phyloP scores from a whole-genome alignment of 2,888 invertebrate genomes.

The Cylindroiulus punctatus region DNA sequence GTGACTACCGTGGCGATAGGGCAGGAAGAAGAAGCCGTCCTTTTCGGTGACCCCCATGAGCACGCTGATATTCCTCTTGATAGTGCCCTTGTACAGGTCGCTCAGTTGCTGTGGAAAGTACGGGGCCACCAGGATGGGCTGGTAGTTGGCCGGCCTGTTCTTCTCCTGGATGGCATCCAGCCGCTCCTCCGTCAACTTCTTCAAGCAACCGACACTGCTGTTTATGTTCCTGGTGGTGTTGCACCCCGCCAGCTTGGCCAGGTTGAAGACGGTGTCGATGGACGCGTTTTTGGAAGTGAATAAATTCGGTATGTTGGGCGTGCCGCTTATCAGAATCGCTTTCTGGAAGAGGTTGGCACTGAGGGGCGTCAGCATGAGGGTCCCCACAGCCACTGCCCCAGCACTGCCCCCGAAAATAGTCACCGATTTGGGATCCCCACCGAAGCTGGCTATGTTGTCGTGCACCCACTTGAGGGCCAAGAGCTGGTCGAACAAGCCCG shows the following conservation, averaged over 20 bases:
- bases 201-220: constrained; percentile 11
- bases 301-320: neutral
- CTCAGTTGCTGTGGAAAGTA: neutral
- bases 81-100: neutral
- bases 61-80: constrained; percentile 45
- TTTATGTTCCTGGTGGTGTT: neutral
- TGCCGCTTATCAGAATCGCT: constrained; percentile 46
- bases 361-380: constrained; percentile 83
- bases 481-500: constrained; percentile 93
- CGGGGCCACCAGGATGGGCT: neutral
- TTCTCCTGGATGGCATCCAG: constrained; percentile 48
- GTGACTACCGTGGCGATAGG: neutral
- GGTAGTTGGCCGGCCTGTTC: neutral
- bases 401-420: constrained; percentile 96
- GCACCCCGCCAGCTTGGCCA: constrained; percentile 34
- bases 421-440: constrained; percentile 88
- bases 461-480: constrained; percentile 92
- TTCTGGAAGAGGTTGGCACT: constrained; percentile 59
- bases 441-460: constrained; percentile 86
- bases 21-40: constrained; percentile 44
- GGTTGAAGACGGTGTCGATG: neutral
- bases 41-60: constrained; percentile 50
- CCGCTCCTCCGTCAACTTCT: neutral
- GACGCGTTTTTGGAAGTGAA: neutral
- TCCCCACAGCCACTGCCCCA: constrained; percentile 89